Percentiles rank a stretch among this genome's conserved stretches.
These are phyloP conservation scores for Plebejus anna DNA, from an alignment of 2,888 invertebrate genomes.

Conservation along the genomic window DNA sequence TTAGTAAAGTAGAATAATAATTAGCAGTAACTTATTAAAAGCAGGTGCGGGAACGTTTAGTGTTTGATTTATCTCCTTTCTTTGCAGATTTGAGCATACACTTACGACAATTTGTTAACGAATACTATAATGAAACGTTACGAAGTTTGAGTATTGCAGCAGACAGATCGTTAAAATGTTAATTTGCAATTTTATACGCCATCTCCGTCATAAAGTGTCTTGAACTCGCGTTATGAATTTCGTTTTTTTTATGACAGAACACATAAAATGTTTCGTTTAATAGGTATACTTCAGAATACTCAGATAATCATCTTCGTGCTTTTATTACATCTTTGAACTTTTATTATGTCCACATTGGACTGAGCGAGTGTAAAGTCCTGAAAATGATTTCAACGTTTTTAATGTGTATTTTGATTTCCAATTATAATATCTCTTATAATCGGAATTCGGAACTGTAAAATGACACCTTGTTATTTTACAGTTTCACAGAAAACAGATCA, in stretches of 20 bases:
- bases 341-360: slow-evolving; percentile 1
- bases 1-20: too few species aligned
- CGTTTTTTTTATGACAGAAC: slow-evolving; percentile 18
- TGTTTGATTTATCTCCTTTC: too few species aligned
- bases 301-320: slow-evolving; percentile 4
- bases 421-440: too few species aligned
- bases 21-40: too few species aligned
- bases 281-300: slow-evolving; percentile 17
- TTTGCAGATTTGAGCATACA: too few species aligned
- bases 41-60: too few species aligned
- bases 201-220: slow-evolving; percentile 18
- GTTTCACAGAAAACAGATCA: too few species aligned
- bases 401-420: too few species aligned
- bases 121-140: not conserved
- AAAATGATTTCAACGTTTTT: not conserved
- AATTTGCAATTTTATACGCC: slow-evolving; percentile 21
- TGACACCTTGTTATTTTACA: too few species aligned
- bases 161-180: slow-evolving; percentile 25
- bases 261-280: slow-evolving; percentile 19
- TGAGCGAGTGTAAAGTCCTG: not conserved
- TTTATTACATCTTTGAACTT: slow-evolving; percentile 11
- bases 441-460: too few species aligned
- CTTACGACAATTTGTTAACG: too few species aligned
- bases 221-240: slow-evolving; percentile 15
- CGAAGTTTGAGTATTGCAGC: not conserved